phyloP scores from a whole-genome alignment of 2,797 vertebrate genomes.

The Lutjanus campechanus region DNA sequence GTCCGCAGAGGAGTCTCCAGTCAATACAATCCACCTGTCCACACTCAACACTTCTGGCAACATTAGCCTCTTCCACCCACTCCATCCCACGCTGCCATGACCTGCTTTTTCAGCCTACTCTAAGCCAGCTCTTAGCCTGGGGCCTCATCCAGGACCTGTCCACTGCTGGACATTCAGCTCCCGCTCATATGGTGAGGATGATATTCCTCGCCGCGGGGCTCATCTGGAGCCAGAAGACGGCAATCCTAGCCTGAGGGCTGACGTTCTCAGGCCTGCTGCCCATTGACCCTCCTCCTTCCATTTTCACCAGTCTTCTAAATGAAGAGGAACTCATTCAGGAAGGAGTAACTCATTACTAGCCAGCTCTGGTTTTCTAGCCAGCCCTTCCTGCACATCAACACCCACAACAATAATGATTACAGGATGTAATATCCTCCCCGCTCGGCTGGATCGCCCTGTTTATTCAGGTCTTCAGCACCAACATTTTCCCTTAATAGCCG shows the following conservation, averaged over 20 bases:
- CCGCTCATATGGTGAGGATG: conserved; percentile 30
- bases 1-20: conserved; percentile 17
- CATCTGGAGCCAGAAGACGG: conserved; percentile 41
- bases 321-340: conserved; percentile 63
- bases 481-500: conserved; percentile 76
- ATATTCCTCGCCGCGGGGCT: conserved; percentile 43
- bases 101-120: conserved; percentile 51
- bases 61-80: conserved; percentile 50
- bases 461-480: conserved; percentile 71
- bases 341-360: conserved; percentile 68
- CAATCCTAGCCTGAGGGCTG: conserved; percentile 36
- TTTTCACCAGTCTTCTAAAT: conserved; percentile 53
- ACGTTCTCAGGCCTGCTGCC: conserved; percentile 32
- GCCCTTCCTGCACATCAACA: conserved; percentile 64
- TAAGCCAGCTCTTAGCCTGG: conserved; percentile 52
- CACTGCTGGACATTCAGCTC: conserved; percentile 42
- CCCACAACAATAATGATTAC: conserved; percentile 83
- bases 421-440: conserved; percentile 80
- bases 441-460: conserved; percentile 69
- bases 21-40: conserved; percentile 50
- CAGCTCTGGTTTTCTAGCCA: conserved; percentile 55
- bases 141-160: conserved; percentile 63
- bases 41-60: conserved; percentile 45
- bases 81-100: conserved; percentile 53
- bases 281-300: conserved; percentile 24